Conservation (phyloP, 2,888 invertebrate genomes). For the Cinara cedri region DNA sequence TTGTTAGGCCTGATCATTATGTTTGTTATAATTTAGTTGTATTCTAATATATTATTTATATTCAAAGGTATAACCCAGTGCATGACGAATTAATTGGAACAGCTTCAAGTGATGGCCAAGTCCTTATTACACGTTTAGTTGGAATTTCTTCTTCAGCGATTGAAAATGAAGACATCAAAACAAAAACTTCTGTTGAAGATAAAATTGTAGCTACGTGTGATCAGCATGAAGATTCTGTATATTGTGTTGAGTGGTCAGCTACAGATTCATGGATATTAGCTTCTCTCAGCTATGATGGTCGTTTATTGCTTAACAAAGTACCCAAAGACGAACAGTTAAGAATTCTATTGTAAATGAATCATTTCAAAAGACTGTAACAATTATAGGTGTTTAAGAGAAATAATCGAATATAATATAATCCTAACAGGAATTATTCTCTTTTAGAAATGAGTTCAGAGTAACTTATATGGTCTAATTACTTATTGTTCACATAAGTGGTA, state of each 20-base stretch:
- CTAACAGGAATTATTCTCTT: too few relatives aligned
- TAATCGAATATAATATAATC: not conserved
- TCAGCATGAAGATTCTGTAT: slow-evolving; percentile 97
- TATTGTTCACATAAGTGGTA: too few relatives aligned
- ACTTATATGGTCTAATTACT: too few relatives aligned
- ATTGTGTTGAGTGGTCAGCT: slow-evolving; percentile 95
- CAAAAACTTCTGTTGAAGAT: slow-evolving; percentile 72
- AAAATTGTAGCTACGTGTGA: slow-evolving; percentile 91
- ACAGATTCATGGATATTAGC: slow-evolving; percentile 99
- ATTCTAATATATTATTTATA: slow-evolving; percentile 58
- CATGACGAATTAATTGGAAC: slow-evolving; percentile 95
- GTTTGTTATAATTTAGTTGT: not conserved
- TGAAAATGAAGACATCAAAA: slow-evolving; percentile 63
- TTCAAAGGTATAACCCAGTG: slow-evolving; percentile 84
- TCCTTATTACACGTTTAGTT: slow-evolving; percentile 84
- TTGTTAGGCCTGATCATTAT: too few relatives aligned
- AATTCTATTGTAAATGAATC: slow-evolving; percentile 68
- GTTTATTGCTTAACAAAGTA: slow-evolving; percentile 89
- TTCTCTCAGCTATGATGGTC: slow-evolving; percentile 96
- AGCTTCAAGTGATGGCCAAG: slow-evolving; percentile 92
- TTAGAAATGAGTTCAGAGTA: too few relatives aligned
- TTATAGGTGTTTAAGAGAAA: not conserved
- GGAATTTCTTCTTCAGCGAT: slow-evolving; percentile 78
- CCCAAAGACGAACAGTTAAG: slow-evolving; percentile 94
- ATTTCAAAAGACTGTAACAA: not conserved